Evolutionary conservation across 2,888 invertebrate species (phyloP), one percentile per base, ranked within the genome.

Genomic region (Caenorhabditis virilis): DNA sequence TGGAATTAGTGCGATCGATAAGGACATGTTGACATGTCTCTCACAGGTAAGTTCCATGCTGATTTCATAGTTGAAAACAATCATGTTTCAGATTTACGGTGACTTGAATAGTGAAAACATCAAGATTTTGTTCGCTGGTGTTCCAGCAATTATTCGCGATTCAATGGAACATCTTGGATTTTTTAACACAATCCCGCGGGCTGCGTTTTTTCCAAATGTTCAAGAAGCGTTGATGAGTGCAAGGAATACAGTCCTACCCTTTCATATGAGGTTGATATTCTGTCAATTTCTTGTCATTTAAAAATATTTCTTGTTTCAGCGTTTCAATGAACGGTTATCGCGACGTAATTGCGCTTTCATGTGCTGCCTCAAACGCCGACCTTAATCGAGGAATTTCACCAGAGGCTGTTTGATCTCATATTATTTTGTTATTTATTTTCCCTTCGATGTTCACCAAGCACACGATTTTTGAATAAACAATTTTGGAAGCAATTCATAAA

Each of bases 321-420:
- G 76, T 74, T 9, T 76, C 76, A 15, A 72, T 76, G 74, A 76
- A 76, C 41, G 76, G 76, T 18, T 76, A 64, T 26, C 68, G 76
- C 25, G 76, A 76, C 54, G 67, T 74, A 36, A 74, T 76, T 41
- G 72, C 76, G n/a, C 55, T 76, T 2, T 72, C 72, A 1, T 69
- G 72, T n/a, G 64, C 73, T 13, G 67, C 58, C 7, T 72, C 72
- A 3, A 66, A 74, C 36, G 61, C 65, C 15, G 66, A 69, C 46
- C 38, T 73, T 16, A 57, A 66, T 18, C 63, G 67, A 13, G 54
- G 51, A 23, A n/a, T n/a, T n/a, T 72, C 72, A 11, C 70, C 73
- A 1, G 73, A 70, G 58, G 66, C 65, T 16, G 61, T 67, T 41
- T 70, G 36, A 61, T 16, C 22, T 3, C 3, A n/a, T n/a, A n/a